Conservation (phyloP, 2,888 invertebrate species). For the Nebria salina region DNA sequence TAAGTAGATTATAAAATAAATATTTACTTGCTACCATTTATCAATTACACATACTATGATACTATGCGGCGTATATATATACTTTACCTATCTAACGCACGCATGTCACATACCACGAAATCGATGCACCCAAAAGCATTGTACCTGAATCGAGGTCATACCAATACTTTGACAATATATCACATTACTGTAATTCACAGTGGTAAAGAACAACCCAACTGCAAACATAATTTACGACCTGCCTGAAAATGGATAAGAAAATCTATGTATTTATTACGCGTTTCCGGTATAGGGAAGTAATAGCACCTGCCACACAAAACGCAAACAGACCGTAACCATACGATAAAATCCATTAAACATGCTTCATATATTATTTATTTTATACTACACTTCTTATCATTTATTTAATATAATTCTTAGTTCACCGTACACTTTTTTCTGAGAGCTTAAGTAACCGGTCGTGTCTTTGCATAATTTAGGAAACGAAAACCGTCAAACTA, state of each 20-base stretch:
- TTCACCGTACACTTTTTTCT: too few species aligned
- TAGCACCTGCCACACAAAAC: not conserved
- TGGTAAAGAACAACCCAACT: too few species aligned
- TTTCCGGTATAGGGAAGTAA: not conserved
- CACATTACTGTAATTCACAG: not conserved
- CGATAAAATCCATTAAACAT: not conserved
- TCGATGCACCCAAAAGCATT: not conserved
- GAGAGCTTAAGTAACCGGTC: too few species aligned
- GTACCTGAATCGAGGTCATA: not conserved
- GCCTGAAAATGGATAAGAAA: conserved; percentile 6
- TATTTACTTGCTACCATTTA: too few species aligned
- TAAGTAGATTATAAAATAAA: too few species aligned
- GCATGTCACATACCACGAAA: not conserved
- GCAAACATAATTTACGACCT: not conserved
- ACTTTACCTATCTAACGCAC: too few species aligned
- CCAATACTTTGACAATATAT: not conserved
- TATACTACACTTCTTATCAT: too few species aligned
- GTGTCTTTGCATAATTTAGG: too few species aligned
- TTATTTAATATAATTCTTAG: too few species aligned
- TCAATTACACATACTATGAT: too few species aligned
- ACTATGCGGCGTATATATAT: too few species aligned
- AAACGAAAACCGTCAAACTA: too few species aligned
- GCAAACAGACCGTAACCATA: not conserved
- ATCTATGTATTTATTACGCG: not conserved
- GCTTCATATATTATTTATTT: not conserved